These are phyloP conservation scores for Campylomormyrus numenius DNA, from an alignment of 2,113 vertebrate genomes.

Conservation along the genomic window DNA sequence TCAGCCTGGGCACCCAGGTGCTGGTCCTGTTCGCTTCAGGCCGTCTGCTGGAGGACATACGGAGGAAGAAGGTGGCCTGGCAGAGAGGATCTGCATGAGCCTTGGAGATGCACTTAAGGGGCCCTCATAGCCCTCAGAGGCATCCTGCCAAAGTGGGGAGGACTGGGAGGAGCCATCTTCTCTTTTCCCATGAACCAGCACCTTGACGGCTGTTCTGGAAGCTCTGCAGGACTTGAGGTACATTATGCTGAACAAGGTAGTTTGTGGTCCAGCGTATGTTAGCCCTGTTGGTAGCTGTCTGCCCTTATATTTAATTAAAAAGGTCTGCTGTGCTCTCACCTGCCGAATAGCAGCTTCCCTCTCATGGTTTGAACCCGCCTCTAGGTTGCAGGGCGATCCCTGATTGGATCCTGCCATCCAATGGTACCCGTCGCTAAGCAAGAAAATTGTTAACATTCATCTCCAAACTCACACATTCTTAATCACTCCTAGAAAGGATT, in stretches of 20 bases:
- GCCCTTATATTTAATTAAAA: not conserved
- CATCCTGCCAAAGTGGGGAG: not conserved
- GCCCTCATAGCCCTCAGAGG: not conserved
- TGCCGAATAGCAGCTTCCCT: not conserved
- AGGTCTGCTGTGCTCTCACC: not conserved
- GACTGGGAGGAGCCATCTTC: not conserved
- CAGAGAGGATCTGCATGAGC: not conserved
- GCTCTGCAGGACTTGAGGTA: not conserved
- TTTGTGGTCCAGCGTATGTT: not conserved
- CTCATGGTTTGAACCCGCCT: not conserved
- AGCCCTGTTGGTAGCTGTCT: not conserved
- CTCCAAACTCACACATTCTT: not conserved
- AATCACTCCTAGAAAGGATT: not conserved
- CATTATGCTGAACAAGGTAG: not conserved
- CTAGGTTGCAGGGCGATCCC: not conserved
- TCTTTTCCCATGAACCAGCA: not conserved
- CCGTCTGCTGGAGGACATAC: slow-evolving; percentile 57
- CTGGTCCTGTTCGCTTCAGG: slow-evolving; percentile 52
- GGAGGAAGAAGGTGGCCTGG: slow-evolving; percentile 27
- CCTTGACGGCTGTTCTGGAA: not conserved
- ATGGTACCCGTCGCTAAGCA: not conserved
- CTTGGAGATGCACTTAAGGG: not conserved
- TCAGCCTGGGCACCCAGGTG: slow-evolving; percentile 58
- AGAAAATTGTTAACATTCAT: not conserved
- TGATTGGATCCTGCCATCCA: not conserved